phyloP scores from a whole-genome alignment of 2,797 vertebrate species.

The Calcarius lapponicus region DNA sequence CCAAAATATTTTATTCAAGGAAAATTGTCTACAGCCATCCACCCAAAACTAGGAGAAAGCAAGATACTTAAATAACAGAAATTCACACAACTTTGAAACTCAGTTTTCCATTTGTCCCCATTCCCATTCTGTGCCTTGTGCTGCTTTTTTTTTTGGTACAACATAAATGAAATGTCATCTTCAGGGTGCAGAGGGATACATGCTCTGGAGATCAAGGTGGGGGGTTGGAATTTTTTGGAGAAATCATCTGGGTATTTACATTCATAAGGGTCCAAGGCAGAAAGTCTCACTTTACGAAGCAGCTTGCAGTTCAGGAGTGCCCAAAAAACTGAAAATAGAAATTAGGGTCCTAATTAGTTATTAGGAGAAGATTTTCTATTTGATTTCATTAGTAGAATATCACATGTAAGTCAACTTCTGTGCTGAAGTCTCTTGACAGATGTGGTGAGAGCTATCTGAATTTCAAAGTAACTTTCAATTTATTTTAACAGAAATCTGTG shows the following conservation, averaged over 20 bases:
- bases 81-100: neutral
- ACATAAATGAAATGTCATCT: neutral
- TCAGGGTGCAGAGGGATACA: neutral
- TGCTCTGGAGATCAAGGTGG: neutral
- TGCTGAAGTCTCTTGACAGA: neutral
- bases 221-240: neutral
- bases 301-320: neutral
- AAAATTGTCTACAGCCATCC: neutral
- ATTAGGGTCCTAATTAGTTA: neutral
- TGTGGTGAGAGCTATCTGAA: neutral
- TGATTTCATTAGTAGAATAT: neutral
- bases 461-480: constrained; percentile 37
- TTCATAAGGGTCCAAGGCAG: neutral
- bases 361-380: neutral
- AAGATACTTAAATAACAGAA: neutral
- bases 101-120: neutral
- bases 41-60: neutral
- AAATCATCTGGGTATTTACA: neutral
- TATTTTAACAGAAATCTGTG: neutral
- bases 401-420: neutral
- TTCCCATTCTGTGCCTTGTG: neutral
- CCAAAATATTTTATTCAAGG: neutral
- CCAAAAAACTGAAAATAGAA: neutral
- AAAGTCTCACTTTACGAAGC: neutral
- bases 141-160: neutral